Evolutionary conservation across 1,140 invertebrate genomes (phyloP).

Genomic region (Plectus sambesii): DNA sequence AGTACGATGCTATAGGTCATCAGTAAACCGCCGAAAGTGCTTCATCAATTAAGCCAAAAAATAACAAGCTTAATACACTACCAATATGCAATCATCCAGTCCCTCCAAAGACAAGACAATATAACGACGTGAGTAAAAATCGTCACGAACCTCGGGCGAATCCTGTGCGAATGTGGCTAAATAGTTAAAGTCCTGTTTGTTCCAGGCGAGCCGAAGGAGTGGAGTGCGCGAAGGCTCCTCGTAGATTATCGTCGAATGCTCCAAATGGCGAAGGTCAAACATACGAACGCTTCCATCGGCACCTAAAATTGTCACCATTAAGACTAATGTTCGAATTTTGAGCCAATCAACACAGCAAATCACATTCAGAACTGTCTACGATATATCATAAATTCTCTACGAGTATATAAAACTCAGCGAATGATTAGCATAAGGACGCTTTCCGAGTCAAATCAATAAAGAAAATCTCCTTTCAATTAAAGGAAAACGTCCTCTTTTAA

Average conservation of each 20-base stretch:
- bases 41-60: not conserved
- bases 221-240: conserved; percentile 92
- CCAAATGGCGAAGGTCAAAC: conserved; percentile 94
- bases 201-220: conserved; percentile 90
- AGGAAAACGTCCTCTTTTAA: too few species aligned
- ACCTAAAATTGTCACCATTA: conserved; percentile 53
- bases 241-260: conserved; percentile 98
- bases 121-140: conserved; percentile 5
- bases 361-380: too few species aligned
- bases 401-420: too few species aligned
- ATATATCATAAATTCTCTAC: too few species aligned
- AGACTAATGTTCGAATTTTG: not conserved
- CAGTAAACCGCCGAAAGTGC: too few species aligned
- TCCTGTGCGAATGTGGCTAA: conserved; percentile 97
- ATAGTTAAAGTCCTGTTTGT: conserved; percentile 98
- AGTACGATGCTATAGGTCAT: too few species aligned
- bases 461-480: too few species aligned
- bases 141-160: conserved; percentile 66
- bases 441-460: too few species aligned
- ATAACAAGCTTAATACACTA: conserved; percentile 1
- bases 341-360: not conserved
- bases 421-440: too few species aligned
- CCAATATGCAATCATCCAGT: conserved; percentile 7
- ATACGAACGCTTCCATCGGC: conserved; percentile 96
- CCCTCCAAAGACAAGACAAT: conserved; percentile 3